A percentile compares a stretch with the other conserved stretches of the same genome.
Evolutionary conservation across 2,888 invertebrate species (phyloP).

Genomic region (Thecophora atra): DNA sequence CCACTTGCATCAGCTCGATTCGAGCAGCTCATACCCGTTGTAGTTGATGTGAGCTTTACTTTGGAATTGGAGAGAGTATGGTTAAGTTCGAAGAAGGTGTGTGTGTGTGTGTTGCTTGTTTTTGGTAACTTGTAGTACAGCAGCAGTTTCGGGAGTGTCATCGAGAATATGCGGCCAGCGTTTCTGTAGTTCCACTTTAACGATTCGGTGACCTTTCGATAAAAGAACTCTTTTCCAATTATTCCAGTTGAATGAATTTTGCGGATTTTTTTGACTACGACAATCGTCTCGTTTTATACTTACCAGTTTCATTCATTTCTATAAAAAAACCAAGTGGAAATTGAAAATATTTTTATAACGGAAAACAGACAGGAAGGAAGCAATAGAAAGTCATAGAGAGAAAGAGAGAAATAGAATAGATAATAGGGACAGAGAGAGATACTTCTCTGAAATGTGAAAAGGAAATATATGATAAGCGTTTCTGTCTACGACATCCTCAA

Average conservation of each 20-base stretch:
- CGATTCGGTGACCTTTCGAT: conserved; percentile 47
- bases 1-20: conserved; percentile 11
- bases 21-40: neutral
- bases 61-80: too few relatives aligned
- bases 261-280: conserved; percentile 35
- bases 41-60: too few relatives aligned
- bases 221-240: conserved; percentile 52
- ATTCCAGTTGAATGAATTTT: conserved; percentile 54
- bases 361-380: too few relatives aligned
- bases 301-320: neutral
- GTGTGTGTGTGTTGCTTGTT: neutral
- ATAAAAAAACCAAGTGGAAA: neutral
- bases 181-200: conserved; percentile 5
- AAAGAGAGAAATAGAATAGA: too few relatives aligned
- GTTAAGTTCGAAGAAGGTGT: too few relatives aligned
- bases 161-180: conserved; percentile 21
- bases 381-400: too few relatives aligned
- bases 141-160: conserved; percentile 29
- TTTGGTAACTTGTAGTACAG: conserved; percentile 21
- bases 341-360: too few relatives aligned
- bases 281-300: too few relatives aligned
- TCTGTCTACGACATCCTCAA: too few relatives aligned
- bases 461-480: too few relatives aligned
- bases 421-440: too few relatives aligned
- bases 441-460: too few relatives aligned